These are phyloP conservation scores for Micrasema minimum DNA, from an alignment of 1,140 invertebrate species.

Conservation along the genomic window DNA sequence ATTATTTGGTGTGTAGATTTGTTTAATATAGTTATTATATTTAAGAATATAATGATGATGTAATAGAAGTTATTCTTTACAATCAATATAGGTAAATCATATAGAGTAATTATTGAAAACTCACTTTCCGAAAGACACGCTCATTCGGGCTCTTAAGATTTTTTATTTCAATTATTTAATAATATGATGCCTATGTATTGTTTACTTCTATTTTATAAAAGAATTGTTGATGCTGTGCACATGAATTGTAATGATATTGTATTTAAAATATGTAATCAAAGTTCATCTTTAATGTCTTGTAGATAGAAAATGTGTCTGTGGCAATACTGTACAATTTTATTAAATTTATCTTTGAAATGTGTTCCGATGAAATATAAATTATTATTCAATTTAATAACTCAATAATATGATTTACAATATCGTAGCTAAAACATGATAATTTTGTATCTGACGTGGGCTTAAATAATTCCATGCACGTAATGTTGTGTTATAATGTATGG, in stretches of 20 bases:
- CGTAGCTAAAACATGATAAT: no score
- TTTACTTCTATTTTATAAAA: constrained; percentile 14
- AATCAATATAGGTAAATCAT: neutral
- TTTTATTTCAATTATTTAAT: neutral
- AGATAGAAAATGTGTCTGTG: constrained; percentile 15
- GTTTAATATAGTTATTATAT: constrained; percentile 17
- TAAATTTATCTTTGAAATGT: neutral
- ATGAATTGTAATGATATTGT: neutral
- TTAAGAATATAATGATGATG: constrained; percentile 7
- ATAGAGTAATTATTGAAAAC: constrained; percentile 1
- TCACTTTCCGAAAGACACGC: neutral
- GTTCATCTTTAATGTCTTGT: constrained; percentile 7
- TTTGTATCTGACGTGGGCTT: no score
- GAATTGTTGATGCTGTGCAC: constrained; percentile 9
- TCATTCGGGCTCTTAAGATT: neutral
- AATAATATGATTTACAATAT: neutral
- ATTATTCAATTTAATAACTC: constrained; percentile 3
- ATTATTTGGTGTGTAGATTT: constrained; percentile 30
- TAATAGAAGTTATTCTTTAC: constrained; percentile 14
- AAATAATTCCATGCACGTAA: no score
- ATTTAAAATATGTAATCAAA: constrained; percentile 1
- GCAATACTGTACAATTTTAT: neutral
- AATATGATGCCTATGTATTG: neutral
- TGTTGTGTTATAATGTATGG: no score
- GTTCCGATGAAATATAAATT: constrained; percentile 1